Conservation (phyloP, 2,113 vertebrate genomes). For the Elaphurus davidianus region DNA sequence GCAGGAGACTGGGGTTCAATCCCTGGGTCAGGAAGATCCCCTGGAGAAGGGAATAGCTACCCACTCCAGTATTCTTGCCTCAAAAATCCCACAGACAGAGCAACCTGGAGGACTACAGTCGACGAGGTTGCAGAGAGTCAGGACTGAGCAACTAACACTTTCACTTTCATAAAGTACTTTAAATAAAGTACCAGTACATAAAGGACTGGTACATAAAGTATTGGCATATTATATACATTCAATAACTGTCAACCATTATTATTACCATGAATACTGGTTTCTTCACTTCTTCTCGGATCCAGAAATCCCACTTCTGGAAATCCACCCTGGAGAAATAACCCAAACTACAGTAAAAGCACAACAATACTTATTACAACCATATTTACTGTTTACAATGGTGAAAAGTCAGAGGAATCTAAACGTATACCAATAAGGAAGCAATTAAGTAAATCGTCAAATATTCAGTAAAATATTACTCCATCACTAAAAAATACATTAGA, state of each 20-base stretch:
- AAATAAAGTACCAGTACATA: neutral
- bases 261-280: neutral
- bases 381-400: neutral
- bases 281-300: neutral
- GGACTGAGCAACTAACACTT: neutral
- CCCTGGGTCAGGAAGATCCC: neutral
- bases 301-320: constrained; percentile 44
- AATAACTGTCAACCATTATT: neutral
- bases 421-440: neutral
- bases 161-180: neutral
- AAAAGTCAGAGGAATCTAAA: constrained; percentile 2
- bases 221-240: neutral
- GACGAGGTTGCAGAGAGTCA: neutral
- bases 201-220: no score
- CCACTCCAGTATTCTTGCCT: neutral
- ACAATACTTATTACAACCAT: constrained; percentile 16
- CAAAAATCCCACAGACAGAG: neutral
- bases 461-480: neutral
- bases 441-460: neutral
- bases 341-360: neutral
- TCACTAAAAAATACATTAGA: neutral
- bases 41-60: neutral
- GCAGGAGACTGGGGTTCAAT: neutral
- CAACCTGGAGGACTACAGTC: neutral
- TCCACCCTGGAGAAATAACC: neutral